Evolutionary conservation across 1,140 invertebrate species (phyloP), one percentile per base, ranked within the genome.

Genomic region (Pectinophora gossypiella): DNA sequence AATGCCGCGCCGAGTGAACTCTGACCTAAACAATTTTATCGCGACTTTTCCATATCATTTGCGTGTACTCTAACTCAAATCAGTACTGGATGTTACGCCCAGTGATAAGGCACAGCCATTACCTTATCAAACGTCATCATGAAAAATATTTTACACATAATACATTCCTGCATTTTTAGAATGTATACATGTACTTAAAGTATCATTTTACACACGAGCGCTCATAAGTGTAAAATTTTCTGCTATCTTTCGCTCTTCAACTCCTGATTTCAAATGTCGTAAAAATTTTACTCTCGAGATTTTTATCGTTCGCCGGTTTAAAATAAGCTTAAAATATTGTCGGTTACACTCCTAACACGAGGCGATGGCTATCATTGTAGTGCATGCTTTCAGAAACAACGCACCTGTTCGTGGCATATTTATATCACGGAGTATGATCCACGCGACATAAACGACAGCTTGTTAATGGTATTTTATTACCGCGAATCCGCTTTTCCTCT

Each of bases 331-430:
- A 27, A 59, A 54, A 50, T 54, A 52, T 52, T 54, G 54, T 59
- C 51, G 49, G 44, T 58, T 56, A 56, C 50, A 36, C 38, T 36
- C 3, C 51, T 51, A 51, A 45, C 21, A 32, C 54, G n/a, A n/a
- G n/a, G 32, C 45, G 59, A 60, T 63, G 51, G 45, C 52, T 59
- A 66, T 66, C 61, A 66, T 58, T 66, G 61, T 63, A 56, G 47
- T 51, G 60, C 58, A 58, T 63, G 52, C 49, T 55, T 54, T 61
- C 48, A 63, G 52, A 59, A 27, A 18, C 53, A 51, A 55, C 54
- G 60, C 69, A 72, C 72, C 69, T 76, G 69, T 61, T 67, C 54
- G 18, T 35, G 19, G 46, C 42, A 59, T 72, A 71, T 72, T 71
- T 64, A 72, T 65, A 55, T 54, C 45, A 45, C 55, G 47, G 43